phyloP scores from a whole-genome alignment of 2,888 invertebrate genomes.

The Cyaniris semiargus region DNA sequence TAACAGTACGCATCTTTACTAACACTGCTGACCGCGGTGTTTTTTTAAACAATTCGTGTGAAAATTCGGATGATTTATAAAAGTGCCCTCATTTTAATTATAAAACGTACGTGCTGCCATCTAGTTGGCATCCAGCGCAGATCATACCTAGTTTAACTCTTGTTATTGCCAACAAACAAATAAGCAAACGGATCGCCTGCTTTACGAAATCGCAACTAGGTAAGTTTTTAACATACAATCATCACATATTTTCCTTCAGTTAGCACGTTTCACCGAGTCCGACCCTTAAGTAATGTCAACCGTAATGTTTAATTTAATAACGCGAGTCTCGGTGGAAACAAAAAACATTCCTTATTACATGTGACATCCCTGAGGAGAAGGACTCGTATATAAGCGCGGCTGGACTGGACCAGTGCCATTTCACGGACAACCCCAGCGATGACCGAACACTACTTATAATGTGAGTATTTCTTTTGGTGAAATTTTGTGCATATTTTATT shows the following conservation, averaged over 20 bases:
- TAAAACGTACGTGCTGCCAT: too few species aligned
- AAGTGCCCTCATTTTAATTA: too few species aligned
- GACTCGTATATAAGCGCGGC: constrained; percentile 38
- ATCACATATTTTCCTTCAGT: not conserved
- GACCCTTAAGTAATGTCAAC: constrained; percentile 59
- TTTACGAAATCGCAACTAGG: too few species aligned
- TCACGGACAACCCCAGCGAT: not conserved
- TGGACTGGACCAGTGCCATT: not conserved
- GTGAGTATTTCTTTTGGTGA: not conserved
- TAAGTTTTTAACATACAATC: too few species aligned
- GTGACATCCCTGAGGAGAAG: constrained; percentile 63
- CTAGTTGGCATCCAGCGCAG: too few species aligned
- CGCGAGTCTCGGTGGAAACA: constrained; percentile 52
- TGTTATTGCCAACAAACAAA: too few species aligned
- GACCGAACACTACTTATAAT: not conserved
- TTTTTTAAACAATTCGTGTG: too few species aligned
- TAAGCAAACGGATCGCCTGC: too few species aligned
- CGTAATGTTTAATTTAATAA: constrained; percentile 77
- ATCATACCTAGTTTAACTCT: too few species aligned
- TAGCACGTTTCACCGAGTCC: constrained; percentile 38
- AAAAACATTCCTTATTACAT: constrained; percentile 53
- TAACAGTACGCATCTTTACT: too few species aligned
- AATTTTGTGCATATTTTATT: not conserved
- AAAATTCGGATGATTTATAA: too few species aligned
- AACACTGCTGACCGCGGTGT: too few species aligned